These are phyloP conservation scores for Siderastrea siderea DNA, from an alignment of 92 coral and sea anemone genomes.

Conservation along the genomic window DNA sequence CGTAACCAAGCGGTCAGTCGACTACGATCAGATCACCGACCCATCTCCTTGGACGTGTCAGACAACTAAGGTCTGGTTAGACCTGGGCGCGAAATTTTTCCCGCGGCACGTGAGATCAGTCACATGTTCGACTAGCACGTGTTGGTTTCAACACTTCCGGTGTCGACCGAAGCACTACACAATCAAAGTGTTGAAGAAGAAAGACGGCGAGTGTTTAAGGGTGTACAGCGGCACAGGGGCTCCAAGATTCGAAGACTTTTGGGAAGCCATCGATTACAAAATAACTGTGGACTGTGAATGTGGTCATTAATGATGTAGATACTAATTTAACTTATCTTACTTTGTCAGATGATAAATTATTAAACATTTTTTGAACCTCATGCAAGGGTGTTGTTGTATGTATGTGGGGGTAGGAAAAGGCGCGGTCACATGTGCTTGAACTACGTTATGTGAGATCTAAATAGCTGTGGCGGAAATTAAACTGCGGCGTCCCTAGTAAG, in stretches of 20 bases:
- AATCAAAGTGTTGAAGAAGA: constrained; percentile 73
- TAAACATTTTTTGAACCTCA: constrained; percentile 36
- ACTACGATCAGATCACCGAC: constrained; percentile 29
- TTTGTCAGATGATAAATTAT: constrained; percentile 48
- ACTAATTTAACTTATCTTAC: constrained; percentile 31
- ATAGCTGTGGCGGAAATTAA: no score
- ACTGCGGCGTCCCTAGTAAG: no score
- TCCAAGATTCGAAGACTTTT: constrained; percentile 79
- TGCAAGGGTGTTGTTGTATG: not conserved
- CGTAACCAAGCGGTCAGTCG: constrained; percentile 19
- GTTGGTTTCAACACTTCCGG: constrained; percentile 78
- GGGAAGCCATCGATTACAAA: constrained; percentile 64
- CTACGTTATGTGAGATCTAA: no score
- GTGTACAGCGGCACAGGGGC: constrained; percentile 47
- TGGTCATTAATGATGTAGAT: constrained; percentile 64
- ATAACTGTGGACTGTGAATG: constrained; percentile 77
- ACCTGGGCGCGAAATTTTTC: constrained; percentile 69
- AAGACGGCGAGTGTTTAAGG: constrained; percentile 61
- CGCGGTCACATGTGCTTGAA: no score
- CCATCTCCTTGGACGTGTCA: constrained; percentile 83
- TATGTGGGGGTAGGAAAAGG: not conserved
- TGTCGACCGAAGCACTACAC: constrained; percentile 69
- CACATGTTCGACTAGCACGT: constrained; percentile 61
- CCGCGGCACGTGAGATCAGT: constrained; percentile 74
- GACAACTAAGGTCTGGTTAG: constrained; percentile 61